A percentile compares a stretch with the other conserved stretches of the same genome.
These are phyloP conservation scores for Cricetomys ansorgei DNA, from an alignment of 2,113 vertebrate species.

Conservation along the genomic window DNA sequence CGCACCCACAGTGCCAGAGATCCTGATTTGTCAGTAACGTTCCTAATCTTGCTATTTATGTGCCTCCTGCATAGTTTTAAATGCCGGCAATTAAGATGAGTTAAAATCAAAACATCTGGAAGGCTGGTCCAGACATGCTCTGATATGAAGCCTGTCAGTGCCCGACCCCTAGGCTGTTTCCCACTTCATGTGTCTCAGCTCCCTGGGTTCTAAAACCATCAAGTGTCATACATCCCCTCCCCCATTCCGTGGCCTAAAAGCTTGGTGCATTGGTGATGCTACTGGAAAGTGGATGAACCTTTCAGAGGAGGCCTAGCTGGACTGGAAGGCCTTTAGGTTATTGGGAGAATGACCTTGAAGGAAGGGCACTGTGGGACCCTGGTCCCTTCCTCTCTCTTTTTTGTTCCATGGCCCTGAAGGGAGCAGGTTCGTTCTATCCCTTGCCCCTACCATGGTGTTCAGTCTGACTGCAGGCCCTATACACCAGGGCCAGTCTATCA, in stretches of 20 bases:
- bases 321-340: background rate
- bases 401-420: background rate
- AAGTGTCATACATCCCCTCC: too few relatives aligned
- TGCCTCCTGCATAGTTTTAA: constrained; percentile 2
- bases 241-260: background rate
- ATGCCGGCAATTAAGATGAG: background rate
- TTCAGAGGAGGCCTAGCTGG: background rate
- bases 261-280: background rate
- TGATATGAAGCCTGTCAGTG: background rate
- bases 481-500: background rate
- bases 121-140: background rate
- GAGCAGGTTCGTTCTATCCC: background rate
- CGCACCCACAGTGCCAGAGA: background rate
- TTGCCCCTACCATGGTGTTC: background rate
- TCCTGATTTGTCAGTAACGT: background rate
- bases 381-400: background rate
- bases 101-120: background rate
- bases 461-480: background rate
- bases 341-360: background rate
- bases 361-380: background rate
- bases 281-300: background rate
- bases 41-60: background rate
- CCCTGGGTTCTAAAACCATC: background rate
- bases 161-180: too few relatives aligned
- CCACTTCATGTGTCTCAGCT: background rate